Base-by-base conservation (phyloP, 2,113 vertebrate genomes). In the Calypte anna region DNA sequence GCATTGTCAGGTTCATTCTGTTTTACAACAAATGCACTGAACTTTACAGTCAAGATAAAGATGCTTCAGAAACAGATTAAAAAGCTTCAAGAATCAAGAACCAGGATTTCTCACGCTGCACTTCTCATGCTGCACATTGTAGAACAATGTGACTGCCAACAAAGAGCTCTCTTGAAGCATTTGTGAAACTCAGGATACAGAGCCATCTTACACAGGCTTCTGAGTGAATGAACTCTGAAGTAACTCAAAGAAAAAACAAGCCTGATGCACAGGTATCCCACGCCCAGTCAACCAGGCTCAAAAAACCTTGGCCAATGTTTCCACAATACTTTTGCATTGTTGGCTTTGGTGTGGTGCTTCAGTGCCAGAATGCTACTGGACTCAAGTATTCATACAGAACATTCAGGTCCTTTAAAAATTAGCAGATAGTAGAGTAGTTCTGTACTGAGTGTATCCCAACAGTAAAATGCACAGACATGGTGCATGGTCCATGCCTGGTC, bases 1-100 rank as follows among this genome's bases (percentile, higher is more conserved):
- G 17, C 21, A 16, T 27, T 1, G 6, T 14, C 4, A 59, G 20
- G 7, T 51, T 25, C 31, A 22, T 1, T 1, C 3, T 1, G 1
- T 17, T 79, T 64, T 58, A n/a, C 31, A 33, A 43, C 4, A 61
- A 69, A 12, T 2, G 6, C 5, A 3, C 23, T 62, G 16, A 58
- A 25, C 51, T 70, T 55, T 10, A 14, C 67, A 74, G 46, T 33
- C 0, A 4, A 77, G 70, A 66, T 28, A 66, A 53, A 59, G 25
- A 51, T 25, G 12, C 28, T 76, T 88, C 64, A 90, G 23, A 57
- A 48, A 80, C 13, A 79, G 12, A 82, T 9, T 48, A 1, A 74
- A 74, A 81, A 88, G 12, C 33, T 86, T 74, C 31, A 67, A 59
- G 72, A 91, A 86, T 69, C 43, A 43, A 12, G 38, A 90, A 69